A percentile compares a stretch with the other conserved stretches of the same genome.
Evolutionary conservation across 2,888 invertebrate species (phyloP).

Genomic region (Lepetodrilus schrolli): DNA sequence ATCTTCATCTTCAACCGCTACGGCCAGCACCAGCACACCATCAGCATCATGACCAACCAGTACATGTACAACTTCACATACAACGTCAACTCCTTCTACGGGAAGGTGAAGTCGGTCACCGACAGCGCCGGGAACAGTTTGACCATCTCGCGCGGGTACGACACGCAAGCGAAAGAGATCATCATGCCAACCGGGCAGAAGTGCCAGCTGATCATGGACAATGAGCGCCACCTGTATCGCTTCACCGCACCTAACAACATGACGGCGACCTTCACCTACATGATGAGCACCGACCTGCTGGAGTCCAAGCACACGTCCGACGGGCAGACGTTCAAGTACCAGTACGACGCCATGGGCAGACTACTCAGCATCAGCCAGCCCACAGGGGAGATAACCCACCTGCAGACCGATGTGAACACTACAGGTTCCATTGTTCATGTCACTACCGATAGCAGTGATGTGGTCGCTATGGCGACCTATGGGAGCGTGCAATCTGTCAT

Average conservation of each 20-base stretch:
- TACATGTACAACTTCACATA: constrained; percentile 96
- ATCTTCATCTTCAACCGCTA: constrained; percentile 81
- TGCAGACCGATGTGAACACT: constrained; percentile 71
- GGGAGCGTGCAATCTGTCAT: constrained; percentile 74
- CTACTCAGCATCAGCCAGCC: constrained; percentile 90
- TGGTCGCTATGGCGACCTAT: constrained; percentile 74
- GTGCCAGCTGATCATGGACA: constrained; percentile 85
- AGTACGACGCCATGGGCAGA: constrained; percentile 91
- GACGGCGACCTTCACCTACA: constrained; percentile 94
- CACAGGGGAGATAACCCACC: constrained; percentile 90
- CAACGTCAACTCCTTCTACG: constrained; percentile 96
- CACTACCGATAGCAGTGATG: constrained; percentile 73
- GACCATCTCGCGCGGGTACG: constrained; percentile 87
- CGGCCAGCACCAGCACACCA: constrained; percentile 96
- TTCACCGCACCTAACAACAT: constrained; percentile 91
- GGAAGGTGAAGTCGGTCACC: constrained; percentile 93
- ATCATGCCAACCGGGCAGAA: constrained; percentile 65
- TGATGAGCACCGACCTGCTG: constrained; percentile 88
- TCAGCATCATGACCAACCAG: constrained; percentile 95
- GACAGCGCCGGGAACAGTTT: constrained; percentile 93
- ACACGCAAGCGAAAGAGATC: constrained; percentile 85
- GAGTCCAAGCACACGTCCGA: constrained; percentile 78
- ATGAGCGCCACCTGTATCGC: constrained; percentile 93
- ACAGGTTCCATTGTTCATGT: constrained; percentile 74
- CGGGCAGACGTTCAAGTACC: constrained; percentile 88